These are phyloP conservation scores for Stramonita haemastoma DNA, from an alignment of 2,888 invertebrate species.

Conservation along the genomic window DNA sequence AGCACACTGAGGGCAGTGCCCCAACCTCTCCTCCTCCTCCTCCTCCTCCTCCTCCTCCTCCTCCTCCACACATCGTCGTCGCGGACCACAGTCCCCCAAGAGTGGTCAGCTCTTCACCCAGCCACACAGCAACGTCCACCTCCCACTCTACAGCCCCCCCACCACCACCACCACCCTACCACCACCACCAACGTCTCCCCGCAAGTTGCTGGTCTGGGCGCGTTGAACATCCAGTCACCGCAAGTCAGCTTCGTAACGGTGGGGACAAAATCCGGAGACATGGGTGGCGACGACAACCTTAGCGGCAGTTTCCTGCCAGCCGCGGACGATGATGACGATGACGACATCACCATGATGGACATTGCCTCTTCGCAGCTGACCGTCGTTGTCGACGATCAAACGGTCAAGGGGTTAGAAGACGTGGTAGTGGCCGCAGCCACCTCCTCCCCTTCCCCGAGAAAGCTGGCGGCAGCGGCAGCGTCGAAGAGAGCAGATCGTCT, in stretches of 20 bases:
- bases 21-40: background rate
- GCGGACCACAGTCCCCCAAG: background rate
- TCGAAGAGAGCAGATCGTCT: background rate
- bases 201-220: background rate
- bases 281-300: background rate
- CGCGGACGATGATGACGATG: background rate
- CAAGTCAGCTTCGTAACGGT: background rate
- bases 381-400: background rate
- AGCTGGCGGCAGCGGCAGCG: too few relatives aligned
- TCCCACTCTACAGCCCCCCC: background rate
- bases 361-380: slow-evolving; percentile 2
- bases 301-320: background rate
- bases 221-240: background rate
- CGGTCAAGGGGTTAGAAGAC: background rate
- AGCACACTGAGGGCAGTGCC: background rate
- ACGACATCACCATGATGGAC: slow-evolving; percentile 1
- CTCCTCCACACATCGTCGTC: background rate
- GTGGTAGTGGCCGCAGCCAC: background rate
- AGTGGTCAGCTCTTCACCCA: background rate
- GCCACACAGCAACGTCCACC: background rate
- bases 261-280: background rate
- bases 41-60: background rate
- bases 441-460: background rate
- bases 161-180: background rate
- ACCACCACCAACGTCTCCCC: background rate